phyloP scores from a whole-genome alignment of 2,113 vertebrate species.

The Eurystomus gularis region DNA sequence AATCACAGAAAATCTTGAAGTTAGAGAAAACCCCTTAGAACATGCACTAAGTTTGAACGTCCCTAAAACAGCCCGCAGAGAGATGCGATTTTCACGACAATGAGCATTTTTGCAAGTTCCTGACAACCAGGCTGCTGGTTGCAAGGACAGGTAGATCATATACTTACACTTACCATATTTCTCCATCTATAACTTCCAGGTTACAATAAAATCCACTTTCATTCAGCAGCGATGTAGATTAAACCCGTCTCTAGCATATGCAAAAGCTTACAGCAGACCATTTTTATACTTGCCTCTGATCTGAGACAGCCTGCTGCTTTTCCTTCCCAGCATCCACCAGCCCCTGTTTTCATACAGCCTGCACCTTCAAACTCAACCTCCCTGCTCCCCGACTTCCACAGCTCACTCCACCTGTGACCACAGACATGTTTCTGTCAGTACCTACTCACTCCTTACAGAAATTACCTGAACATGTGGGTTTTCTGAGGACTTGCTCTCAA shows the following conservation, averaged over 20 bases:
- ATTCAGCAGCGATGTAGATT: neutral
- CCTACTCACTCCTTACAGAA: neutral
- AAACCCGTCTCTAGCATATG: neutral
- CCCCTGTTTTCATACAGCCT: neutral
- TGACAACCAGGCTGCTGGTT: neutral
- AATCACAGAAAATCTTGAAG: neutral
- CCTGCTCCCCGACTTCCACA: rapidly evolving
- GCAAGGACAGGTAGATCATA: neutral
- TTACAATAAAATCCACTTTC: neutral
- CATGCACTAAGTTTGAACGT: neutral
- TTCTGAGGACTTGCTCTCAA: neutral
- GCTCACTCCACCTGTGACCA: rapidly evolving
- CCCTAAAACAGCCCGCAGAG: neutral
- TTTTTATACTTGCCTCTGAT: neutral
- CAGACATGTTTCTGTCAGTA: neutral
- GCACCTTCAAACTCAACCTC: neutral
- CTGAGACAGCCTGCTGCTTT: neutral
- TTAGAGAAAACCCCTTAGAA: neutral
- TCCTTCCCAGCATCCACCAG: neutral
- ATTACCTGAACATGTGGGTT: neutral
- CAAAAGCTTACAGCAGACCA: neutral
- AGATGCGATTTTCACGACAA: neutral
- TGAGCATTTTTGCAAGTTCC: neutral
- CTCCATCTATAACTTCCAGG: neutral
- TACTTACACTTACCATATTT: neutral